Percentiles rank a stretch among this genome's conserved stretches.
Conservation (phyloP, 2,797 vertebrate species). For the Sylvia borin region DNA sequence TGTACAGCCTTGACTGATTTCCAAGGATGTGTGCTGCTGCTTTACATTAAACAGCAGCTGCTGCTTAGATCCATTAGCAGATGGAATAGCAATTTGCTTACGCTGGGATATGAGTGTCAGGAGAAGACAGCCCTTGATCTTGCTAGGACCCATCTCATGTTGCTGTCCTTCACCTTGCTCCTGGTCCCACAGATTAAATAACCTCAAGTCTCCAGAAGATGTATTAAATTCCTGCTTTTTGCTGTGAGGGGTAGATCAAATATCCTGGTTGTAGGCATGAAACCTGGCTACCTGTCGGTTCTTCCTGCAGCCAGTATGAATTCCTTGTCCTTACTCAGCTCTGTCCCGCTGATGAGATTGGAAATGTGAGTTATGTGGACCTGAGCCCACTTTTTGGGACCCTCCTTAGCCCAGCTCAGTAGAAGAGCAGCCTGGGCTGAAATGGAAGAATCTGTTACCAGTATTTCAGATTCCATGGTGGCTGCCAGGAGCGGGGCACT, state of each 20-base stretch:
- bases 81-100: slow-evolving; percentile 10
- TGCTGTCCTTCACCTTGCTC: slow-evolving; percentile 38
- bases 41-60: not conserved
- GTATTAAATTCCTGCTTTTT: slow-evolving; percentile 49
- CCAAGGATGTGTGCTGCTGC: not conserved
- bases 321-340: not conserved
- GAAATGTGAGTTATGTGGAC: fast-evolving
- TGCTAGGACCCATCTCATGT: not conserved
- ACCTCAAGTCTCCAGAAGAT: not conserved
- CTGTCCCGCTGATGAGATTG: not conserved
- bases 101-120: not conserved
- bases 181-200: slow-evolving; percentile 14
- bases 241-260: slow-evolving; percentile 12
- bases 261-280: slow-evolving; percentile 5
- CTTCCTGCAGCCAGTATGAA: not conserved
- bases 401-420: not conserved
- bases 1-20: not conserved
- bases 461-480: not conserved
- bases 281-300: not conserved
- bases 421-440: not conserved
- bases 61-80: not conserved
- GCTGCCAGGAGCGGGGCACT: not conserved
- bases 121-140: not conserved
- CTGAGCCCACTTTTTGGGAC: not conserved
- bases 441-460: not conserved